Percentiles rank a stretch among this genome's conserved stretches.
These are phyloP conservation scores for Gymnopithys bicolor DNA, from an alignment of 2,797 vertebrate species.

Conservation along the genomic window DNA sequence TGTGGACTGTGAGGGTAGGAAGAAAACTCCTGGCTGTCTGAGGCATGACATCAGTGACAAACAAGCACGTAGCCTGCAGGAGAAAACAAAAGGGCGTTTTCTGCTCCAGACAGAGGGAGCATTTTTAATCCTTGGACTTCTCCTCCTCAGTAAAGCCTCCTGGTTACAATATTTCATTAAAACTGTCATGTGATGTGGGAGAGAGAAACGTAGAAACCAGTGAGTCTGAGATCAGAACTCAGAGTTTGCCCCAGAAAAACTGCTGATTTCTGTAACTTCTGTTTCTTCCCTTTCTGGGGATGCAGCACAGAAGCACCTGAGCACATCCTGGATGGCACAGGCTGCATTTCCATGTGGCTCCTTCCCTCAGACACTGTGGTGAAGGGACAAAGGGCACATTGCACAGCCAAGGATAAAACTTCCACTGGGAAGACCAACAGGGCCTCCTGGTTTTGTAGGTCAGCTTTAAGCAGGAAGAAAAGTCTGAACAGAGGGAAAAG, in stretches of 20 bases:
- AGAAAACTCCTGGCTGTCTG: slow-evolving; percentile 29
- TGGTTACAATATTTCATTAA: slow-evolving; percentile 20
- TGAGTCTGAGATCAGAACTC: background rate
- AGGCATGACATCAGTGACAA: slow-evolving; percentile 36
- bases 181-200: background rate
- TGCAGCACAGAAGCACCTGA: background rate
- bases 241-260: background rate
- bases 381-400: background rate
- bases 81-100: slow-evolving; percentile 51
- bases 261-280: background rate
- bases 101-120: slow-evolving; percentile 20
- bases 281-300: background rate
- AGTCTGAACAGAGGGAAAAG: background rate
- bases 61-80: background rate
- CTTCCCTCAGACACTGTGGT: background rate
- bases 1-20: slow-evolving; percentile 37
- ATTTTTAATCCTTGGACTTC: slow-evolving; percentile 21
- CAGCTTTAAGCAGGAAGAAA: background rate
- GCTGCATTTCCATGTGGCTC: background rate
- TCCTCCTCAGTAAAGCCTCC: slow-evolving; percentile 4
- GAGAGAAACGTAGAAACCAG: background rate
- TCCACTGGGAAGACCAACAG: background rate
- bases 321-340: background rate
- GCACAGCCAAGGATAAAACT: background rate
- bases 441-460: background rate